Conservation (phyloP, 1,140 invertebrate genomes). For the Megalopta genalis region DNA sequence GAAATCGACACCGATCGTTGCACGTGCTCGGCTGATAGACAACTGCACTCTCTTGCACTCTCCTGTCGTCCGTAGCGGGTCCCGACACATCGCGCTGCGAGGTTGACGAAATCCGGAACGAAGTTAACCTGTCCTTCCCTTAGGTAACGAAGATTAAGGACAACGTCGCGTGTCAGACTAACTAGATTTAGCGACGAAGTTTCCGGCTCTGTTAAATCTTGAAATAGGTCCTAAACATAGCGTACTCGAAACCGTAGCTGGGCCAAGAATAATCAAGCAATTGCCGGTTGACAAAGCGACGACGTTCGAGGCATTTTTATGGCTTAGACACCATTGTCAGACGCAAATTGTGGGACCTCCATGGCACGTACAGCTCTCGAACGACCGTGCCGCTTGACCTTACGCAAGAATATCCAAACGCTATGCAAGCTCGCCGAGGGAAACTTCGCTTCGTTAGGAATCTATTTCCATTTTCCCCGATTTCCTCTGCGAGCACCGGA, state of each 20-base stretch:
- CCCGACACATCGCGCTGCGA: not conserved
- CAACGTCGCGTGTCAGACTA: not conserved
- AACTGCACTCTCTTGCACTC: not conserved
- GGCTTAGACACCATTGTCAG: too few relatives aligned
- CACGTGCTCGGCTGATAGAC: not conserved
- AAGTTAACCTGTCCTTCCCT: not conserved
- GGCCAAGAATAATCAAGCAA: not conserved
- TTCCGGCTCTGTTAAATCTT: not conserved
- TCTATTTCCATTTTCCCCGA: too few relatives aligned
- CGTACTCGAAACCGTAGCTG: not conserved
- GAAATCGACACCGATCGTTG: not conserved
- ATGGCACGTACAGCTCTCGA: too few relatives aligned
- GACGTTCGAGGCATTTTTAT: too few relatives aligned
- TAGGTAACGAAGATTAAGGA: constrained; percentile 1
- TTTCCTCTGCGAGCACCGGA: too few relatives aligned
- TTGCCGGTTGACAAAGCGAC: not conserved
- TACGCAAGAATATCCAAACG: too few relatives aligned
- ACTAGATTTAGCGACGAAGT: constrained; percentile 10
- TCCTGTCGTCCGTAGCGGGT: not conserved
- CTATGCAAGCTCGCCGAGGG: too few relatives aligned
- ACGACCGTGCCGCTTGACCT: too few relatives aligned
- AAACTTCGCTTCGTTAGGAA: too few relatives aligned
- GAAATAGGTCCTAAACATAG: not conserved
- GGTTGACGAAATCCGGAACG: not conserved
- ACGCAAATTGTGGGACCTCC: too few relatives aligned